These are phyloP conservation scores for Drosophila parabipectinata DNA, from an alignment of 1,140 invertebrate genomes.

Conservation along the genomic window DNA sequence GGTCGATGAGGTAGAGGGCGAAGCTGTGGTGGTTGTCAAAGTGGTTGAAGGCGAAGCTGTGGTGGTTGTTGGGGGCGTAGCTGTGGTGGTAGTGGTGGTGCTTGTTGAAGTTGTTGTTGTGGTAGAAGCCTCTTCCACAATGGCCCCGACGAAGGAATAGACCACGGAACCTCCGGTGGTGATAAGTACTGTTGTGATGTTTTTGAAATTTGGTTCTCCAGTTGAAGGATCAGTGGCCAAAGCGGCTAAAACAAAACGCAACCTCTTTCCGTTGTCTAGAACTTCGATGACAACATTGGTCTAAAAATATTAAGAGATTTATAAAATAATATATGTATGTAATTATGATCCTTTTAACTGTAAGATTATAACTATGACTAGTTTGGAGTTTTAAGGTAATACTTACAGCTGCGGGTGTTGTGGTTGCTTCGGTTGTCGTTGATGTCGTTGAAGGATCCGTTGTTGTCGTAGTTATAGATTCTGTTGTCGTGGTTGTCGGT, in stretches of 20 bases:
- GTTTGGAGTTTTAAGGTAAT: background rate
- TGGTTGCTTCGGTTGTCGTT: background rate
- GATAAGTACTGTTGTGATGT: background rate
- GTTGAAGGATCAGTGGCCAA: background rate
- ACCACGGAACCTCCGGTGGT: background rate
- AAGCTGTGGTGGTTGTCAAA: background rate
- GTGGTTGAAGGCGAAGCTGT: background rate
- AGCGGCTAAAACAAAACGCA: background rate
- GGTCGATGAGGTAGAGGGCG: background rate
- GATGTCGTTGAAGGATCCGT: background rate
- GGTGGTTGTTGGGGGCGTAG: background rate
- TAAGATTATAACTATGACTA: too few species aligned
- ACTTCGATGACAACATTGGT: background rate
- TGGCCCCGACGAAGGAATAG: background rate
- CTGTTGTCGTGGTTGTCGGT: too few species aligned
- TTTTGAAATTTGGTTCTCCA: background rate
- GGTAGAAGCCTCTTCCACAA: background rate
- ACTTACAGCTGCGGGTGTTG: background rate
- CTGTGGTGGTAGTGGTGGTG: background rate
- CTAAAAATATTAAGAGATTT: background rate
- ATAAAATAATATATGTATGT: background rate
- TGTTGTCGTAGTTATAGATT: too few species aligned
- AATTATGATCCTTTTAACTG: too few species aligned
- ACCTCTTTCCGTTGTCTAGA: background rate
- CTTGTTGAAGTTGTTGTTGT: background rate